phyloP scores from a whole-genome alignment of 1,140 invertebrate species.

The Dendroctonus valens region DNA sequence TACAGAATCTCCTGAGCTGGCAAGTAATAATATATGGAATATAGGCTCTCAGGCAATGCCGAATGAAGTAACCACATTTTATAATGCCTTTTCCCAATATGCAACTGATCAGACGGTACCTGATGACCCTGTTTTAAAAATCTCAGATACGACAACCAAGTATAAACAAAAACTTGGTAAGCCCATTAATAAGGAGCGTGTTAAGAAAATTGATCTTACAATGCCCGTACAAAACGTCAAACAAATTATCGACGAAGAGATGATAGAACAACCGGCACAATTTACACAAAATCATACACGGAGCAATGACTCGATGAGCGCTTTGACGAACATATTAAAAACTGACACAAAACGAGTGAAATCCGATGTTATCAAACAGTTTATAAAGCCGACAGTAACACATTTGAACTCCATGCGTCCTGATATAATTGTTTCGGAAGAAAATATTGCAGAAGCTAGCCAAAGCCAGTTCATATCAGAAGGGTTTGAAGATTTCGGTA shows the following conservation, averaged over 20 bases:
- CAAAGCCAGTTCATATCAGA: slow-evolving; percentile 70
- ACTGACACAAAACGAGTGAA: too few relatives aligned
- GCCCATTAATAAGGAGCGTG: slow-evolving; percentile 2
- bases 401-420: slow-evolving; percentile 61
- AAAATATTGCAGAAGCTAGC: slow-evolving; percentile 58
- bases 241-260: slow-evolving; percentile 60
- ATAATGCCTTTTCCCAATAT: too few relatives aligned
- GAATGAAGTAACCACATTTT: too few relatives aligned
- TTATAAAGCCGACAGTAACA: slow-evolving; percentile 62
- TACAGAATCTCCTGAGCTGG: slow-evolving; percentile 41
- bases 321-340: slow-evolving; percentile 34
- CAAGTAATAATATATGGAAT: slow-evolving; percentile 35
- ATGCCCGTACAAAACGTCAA: slow-evolving; percentile 42
- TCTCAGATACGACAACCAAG: too few relatives aligned
- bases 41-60: too few relatives aligned
- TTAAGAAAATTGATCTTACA: slow-evolving; percentile 43
- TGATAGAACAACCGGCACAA: slow-evolving; percentile 52
- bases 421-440: slow-evolving; percentile 52
- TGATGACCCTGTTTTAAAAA: too few relatives aligned
- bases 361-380: slow-evolving; percentile 50
- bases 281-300: too few relatives aligned
- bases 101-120: too few relatives aligned
- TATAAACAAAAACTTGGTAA: background rate
- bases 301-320: background rate
- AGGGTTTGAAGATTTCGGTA: slow-evolving; percentile 95